Base-by-base conservation (phyloP, 2,797 vertebrate species). In the Enteromius paludinosus region DNA sequence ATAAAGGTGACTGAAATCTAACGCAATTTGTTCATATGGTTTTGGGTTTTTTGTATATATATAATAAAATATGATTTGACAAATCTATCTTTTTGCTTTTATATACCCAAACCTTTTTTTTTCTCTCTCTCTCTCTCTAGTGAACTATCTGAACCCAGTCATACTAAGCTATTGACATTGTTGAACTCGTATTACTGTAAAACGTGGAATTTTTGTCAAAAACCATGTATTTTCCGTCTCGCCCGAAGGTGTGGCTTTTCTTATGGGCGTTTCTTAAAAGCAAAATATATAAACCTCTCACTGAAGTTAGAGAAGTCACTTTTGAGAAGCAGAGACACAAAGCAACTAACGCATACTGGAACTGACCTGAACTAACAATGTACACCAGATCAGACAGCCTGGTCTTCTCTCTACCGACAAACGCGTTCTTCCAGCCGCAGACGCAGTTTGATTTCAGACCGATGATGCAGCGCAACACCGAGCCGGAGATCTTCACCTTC, bases 401-500 rank as follows among this genome's bases (percentile, higher is more conserved):
- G 64, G 89, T 90, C 0, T 9, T 93, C 86, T 85, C 88, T 3
- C 25, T 89, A 33, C 79, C 84, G 20, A 86, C 88, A 0, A 69
- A 87, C 0, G 30, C 38, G 25, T 75, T 82, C 70, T 84, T 76
- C 33, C 83, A 6, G 72, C 88, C 86, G 52, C 80, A 38, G 43
- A 1, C 64, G 28, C 81, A 83, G 8, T 92, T 93, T 83, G 88
- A 84, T 77, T 89, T 79, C 74, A 52, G 87, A 30, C 14, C 77
- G 84, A 61, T 89, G 65, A 64, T 90, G 73, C 61, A 81, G 20
- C 93, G 94, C 65, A 94, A 86, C 90, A 95, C 82, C 14, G 82
- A 95, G 89, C 95, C 95, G 1, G 94, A 95, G 80, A 91, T 95
- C 43, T 95, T 95, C 91, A 95, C 95, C 81, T 95, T 95, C 88